Evolutionary conservation across 2,888 invertebrate species (phyloP).

Genomic region (Eupithecia vulgata): DNA sequence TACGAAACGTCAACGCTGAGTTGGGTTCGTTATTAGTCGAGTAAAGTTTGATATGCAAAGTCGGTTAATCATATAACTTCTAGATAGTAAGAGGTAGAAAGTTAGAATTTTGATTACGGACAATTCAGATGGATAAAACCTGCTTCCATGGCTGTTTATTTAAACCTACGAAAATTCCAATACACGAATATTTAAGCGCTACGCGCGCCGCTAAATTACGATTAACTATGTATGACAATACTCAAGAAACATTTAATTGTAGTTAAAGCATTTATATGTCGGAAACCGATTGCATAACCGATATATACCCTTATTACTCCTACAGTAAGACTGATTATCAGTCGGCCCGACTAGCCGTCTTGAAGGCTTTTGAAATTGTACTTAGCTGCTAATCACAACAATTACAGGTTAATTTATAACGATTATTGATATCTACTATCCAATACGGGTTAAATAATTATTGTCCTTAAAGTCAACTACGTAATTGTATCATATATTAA

Average conservation of each 20-base stretch:
- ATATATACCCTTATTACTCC: constrained; percentile 30
- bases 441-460: constrained; percentile 28
- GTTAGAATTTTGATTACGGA: constrained; percentile 10
- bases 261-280: constrained; percentile 81
- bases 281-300: constrained; percentile 59
- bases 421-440: constrained; percentile 38
- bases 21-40: constrained; percentile 21
- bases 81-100: constrained; percentile 3
- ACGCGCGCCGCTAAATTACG: constrained; percentile 69
- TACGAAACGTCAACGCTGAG: constrained; percentile 20
- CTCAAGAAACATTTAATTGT: constrained; percentile 79
- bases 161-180: constrained; percentile 56
- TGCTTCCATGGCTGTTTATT: constrained; percentile 31
- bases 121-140: constrained; percentile 16
- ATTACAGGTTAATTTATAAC: constrained; percentile 49
- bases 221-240: constrained; percentile 69
- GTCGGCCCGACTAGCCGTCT: constrained; percentile 77
- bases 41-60: constrained; percentile 21
- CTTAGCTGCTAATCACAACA: constrained; percentile 81
- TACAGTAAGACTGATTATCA: constrained; percentile 37
- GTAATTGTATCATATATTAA: constrained; percentile 17
- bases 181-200: constrained; percentile 63
- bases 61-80: constrained; percentile 18
- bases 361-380: constrained; percentile 75
- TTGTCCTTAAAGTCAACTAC: constrained; percentile 30